Percentiles rank a stretch among this genome's conserved stretches.
phyloP scores from a whole-genome alignment of 2,797 vertebrate species.

The Chelidonichthys spinosus region DNA sequence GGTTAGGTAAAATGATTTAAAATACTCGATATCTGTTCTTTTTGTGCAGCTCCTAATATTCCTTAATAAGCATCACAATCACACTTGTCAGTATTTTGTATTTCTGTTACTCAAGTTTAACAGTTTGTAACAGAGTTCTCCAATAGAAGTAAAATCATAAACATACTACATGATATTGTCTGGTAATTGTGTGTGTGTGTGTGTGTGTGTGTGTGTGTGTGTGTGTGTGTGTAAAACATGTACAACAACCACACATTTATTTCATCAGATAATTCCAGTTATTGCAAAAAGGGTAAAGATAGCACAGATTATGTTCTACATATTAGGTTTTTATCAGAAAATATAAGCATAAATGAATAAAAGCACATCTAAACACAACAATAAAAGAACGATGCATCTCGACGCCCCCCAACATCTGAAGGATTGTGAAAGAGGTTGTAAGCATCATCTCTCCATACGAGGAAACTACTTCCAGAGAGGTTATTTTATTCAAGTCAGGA shows the following conservation, averaged over 20 bases:
- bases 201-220: no score
- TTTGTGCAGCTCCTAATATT: conserved; percentile 1
- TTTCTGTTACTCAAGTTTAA: neutral
- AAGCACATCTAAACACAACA: conserved; percentile 11
- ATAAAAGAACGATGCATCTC: neutral
- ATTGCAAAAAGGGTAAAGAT: neutral
- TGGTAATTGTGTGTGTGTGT: neutral
- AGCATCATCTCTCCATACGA: neutral
- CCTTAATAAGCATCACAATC: neutral
- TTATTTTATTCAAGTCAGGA: conserved; percentile 17
- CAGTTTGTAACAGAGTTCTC: neutral
- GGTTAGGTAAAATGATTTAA: neutral
- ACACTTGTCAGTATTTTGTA: neutral
- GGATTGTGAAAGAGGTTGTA: conserved; percentile 81
- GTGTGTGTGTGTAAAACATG: no score
- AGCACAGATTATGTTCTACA: neutral
- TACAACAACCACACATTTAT: no score
- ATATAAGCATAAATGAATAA: neutral
- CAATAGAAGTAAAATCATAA: neutral
- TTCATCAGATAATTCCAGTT: no score
- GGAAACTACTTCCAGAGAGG: neutral
- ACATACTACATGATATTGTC: neutral
- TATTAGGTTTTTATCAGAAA: neutral
- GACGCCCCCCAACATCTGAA: neutral
- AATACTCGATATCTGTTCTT: neutral